phyloP scores from a whole-genome alignment of 2,113 vertebrate species.

The Chionomys nivalis region DNA sequence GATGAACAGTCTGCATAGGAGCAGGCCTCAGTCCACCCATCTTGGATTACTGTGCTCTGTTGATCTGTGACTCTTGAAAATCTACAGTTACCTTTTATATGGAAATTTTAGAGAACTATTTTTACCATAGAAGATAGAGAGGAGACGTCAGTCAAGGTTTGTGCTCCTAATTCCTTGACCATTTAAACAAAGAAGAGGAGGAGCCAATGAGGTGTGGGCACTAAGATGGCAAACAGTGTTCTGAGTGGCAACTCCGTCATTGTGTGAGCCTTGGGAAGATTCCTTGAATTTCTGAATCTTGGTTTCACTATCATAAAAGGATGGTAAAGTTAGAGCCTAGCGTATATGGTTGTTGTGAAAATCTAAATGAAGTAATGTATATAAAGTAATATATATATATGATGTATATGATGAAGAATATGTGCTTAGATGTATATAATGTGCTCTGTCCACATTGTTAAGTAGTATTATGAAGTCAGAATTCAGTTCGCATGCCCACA shows the following conservation, averaged over 20 bases:
- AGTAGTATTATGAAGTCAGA: not conserved
- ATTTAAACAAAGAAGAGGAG: not conserved
- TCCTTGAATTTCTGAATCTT: not conserved
- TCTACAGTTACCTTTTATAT: not conserved
- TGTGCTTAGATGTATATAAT: not conserved
- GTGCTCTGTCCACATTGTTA: not conserved
- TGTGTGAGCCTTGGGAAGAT: not conserved
- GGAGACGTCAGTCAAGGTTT: not conserved
- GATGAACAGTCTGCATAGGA: not conserved
- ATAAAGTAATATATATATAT: not conserved
- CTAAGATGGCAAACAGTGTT: not conserved
- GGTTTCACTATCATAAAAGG: not conserved
- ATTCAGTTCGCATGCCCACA: not conserved
- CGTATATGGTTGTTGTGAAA: not conserved
- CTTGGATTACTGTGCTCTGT: not conserved
- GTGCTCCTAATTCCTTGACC: not conserved
- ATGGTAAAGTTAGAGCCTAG: not conserved
- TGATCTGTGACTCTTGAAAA: constrained; percentile 12
- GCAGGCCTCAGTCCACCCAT: too few species aligned
- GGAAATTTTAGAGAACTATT: not conserved
- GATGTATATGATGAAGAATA: not conserved
- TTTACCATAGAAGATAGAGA: not conserved
- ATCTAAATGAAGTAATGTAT: constrained; percentile 18
- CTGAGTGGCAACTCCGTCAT: not conserved
- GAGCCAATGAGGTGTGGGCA: not conserved